Conservation (phyloP, 37 sponge, comb jelly and placozoan species). For the Lycopodina hypogea region DNA sequence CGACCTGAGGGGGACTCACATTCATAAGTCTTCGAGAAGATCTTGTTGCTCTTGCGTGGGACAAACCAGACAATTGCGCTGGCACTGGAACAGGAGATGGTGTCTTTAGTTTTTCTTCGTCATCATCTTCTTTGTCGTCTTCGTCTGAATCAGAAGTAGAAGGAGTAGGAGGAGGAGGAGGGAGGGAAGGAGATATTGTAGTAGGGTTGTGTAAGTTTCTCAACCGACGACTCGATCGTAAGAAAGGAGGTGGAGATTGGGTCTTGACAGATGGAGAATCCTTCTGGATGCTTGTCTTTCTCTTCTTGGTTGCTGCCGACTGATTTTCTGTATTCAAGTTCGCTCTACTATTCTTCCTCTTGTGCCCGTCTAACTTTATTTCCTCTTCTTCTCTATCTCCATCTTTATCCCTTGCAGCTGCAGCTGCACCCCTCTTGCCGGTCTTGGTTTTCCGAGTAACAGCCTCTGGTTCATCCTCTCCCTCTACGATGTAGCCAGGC, state of each 20-base stretch:
- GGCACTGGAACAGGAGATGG: background rate
- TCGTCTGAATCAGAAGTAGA: background rate
- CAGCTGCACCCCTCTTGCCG: background rate
- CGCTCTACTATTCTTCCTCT: background rate
- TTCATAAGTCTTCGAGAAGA: background rate
- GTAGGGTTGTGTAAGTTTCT: constrained; percentile 8
- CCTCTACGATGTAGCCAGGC: background rate
- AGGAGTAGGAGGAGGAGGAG: background rate
- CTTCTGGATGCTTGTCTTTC: background rate
- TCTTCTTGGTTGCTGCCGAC: background rate
- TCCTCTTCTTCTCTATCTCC: background rate
- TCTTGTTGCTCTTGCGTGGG: background rate
- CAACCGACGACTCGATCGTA: constrained; percentile 14
- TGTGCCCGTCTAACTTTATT: no score
- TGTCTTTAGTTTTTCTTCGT: background rate
- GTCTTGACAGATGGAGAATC: background rate
- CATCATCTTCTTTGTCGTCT: background rate
- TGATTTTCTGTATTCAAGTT: background rate
- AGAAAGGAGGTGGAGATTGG: constrained; percentile 19
- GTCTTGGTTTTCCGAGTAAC: background rate
- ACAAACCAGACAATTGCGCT: background rate
- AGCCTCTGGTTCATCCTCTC: background rate
- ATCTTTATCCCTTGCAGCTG: background rate
- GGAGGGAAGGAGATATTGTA: background rate
- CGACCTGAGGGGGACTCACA: background rate